phyloP scores from a whole-genome alignment of 2,797 vertebrate species.

The Scarus forsteni region DNA sequence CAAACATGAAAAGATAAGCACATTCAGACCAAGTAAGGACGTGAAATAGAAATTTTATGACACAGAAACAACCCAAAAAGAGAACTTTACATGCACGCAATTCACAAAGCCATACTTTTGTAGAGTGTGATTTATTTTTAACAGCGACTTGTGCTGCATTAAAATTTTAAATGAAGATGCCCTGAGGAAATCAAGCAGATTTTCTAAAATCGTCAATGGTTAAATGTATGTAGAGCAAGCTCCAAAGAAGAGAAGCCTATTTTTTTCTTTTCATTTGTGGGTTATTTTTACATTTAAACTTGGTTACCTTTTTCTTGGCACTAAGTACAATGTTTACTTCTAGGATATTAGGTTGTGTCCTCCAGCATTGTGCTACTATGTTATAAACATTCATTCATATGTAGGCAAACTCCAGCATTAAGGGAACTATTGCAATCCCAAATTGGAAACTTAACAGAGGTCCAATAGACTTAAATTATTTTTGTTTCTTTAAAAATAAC shows the following conservation, averaged over 20 bases:
- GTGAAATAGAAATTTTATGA: not conserved
- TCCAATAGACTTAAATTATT: conserved; percentile 19
- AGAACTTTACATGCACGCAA: not conserved
- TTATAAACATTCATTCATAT: conserved; percentile 39
- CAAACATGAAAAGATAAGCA: not conserved
- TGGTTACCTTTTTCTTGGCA: conserved; percentile 61
- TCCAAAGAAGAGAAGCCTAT: conserved; percentile 30
- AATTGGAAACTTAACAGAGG: conserved; percentile 29
- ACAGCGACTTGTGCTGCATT: conserved; percentile 21
- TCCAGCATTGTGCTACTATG: conserved; percentile 24
- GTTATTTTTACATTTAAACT: conserved; percentile 49
- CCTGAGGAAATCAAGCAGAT: conserved; percentile 39
- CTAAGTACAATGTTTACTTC: conserved; percentile 50
- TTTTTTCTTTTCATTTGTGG: conserved; percentile 42
- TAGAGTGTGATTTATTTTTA: conserved; percentile 36
- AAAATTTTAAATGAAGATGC: conserved; percentile 45
- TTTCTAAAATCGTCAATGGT: conserved; percentile 23
- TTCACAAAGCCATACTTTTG: not conserved
- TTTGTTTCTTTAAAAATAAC: no score
- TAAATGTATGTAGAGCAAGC: conserved; percentile 22
- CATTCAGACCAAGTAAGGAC: not conserved
- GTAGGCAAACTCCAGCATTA: conserved; percentile 25
- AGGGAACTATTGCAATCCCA: conserved; percentile 23
- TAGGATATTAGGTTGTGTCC: conserved; percentile 32
- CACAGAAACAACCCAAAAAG: not conserved